Percentiles rank a stretch among this genome's conserved stretches.
These are phyloP conservation scores for Fragum fragum DNA, from an alignment of 2,888 invertebrate species.

Conservation along the genomic window DNA sequence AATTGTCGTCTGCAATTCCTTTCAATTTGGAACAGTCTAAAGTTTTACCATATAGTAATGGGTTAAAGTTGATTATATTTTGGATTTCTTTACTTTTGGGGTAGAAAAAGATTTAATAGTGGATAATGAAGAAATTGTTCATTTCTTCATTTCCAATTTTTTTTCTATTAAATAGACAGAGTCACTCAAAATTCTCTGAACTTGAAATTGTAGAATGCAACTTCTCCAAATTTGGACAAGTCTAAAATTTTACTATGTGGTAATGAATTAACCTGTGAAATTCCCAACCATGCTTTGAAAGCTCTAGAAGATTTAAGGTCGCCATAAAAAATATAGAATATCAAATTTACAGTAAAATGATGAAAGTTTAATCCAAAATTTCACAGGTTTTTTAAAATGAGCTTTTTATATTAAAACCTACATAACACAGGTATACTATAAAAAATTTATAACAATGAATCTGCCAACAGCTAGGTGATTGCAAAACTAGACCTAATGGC, in stretches of 20 bases:
- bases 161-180: too few relatives aligned
- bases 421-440: background rate
- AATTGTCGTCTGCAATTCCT: too few relatives aligned
- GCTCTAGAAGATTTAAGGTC: background rate
- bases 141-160: too few relatives aligned
- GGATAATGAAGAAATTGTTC: too few relatives aligned
- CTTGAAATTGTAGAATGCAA: too few relatives aligned
- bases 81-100: too few relatives aligned
- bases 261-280: background rate
- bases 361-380: conserved; percentile 21
- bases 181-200: too few relatives aligned
- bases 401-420: background rate
- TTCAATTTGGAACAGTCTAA: too few relatives aligned
- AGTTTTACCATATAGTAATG: too few relatives aligned
- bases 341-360: conserved; percentile 9
- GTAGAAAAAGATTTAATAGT: too few relatives aligned
- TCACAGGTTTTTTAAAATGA: background rate
- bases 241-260: background rate
- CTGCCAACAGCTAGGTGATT: conserved; percentile 9
- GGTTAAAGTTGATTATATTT: too few relatives aligned
- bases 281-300: background rate
- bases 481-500: background rate
- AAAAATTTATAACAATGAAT: conserved; percentile 14
- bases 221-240: too few relatives aligned
- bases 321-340: conserved; percentile 22